Evolutionary conservation across 2,797 vertebrate genomes (phyloP).

Genomic region (Triplophysa bombifrons): DNA sequence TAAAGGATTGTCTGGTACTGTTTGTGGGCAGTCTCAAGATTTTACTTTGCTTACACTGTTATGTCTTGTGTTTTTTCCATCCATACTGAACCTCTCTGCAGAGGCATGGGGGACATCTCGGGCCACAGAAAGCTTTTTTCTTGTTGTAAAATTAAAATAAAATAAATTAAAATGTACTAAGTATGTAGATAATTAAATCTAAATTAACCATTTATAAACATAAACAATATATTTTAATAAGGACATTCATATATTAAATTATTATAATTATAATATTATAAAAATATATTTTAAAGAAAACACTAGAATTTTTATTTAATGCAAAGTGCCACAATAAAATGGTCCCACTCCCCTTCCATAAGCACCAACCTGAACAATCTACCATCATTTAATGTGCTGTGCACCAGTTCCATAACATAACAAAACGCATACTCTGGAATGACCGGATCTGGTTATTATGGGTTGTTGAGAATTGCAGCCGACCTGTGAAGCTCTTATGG

Average conservation of each 20-base stretch:
- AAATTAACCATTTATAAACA: too few relatives aligned
- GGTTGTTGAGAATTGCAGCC: neutral
- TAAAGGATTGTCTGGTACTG: conserved; percentile 15
- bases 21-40: conserved; percentile 51
- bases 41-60: conserved; percentile 49
- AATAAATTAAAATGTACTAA: too few relatives aligned
- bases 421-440: neutral
- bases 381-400: conserved; percentile 30
- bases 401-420: neutral
- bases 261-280: too few relatives aligned
- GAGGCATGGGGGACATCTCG: too few relatives aligned
- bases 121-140: too few relatives aligned
- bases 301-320: too few relatives aligned
- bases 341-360: conserved; percentile 41
- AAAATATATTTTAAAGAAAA: too few relatives aligned
- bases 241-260: too few relatives aligned
- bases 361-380: conserved; percentile 57
- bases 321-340: too few relatives aligned
- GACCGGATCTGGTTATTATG: conserved; percentile 20
- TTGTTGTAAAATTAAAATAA: too few relatives aligned
- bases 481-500: conserved; percentile 7
- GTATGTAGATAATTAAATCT: too few relatives aligned
- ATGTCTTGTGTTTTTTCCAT: conserved; percentile 51
- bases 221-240: too few relatives aligned
- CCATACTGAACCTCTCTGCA: neutral